phyloP scores from a whole-genome alignment of 1,140 invertebrate species.

The Nebria ingens region DNA sequence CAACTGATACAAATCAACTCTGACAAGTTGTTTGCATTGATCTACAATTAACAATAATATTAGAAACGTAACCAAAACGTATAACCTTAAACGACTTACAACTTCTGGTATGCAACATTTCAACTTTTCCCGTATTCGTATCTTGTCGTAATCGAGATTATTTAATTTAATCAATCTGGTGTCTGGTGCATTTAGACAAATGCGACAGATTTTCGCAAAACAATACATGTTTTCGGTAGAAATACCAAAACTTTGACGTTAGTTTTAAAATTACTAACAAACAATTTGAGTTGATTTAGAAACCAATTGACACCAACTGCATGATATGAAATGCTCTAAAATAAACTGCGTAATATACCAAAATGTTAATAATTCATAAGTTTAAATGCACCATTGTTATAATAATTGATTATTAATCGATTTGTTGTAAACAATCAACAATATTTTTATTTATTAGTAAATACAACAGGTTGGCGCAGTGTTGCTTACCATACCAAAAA shows the following conservation, averaged over 20 bases:
- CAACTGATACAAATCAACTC: not conserved
- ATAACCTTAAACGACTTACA: not conserved
- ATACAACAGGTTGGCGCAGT: no score
- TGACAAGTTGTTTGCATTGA: not conserved
- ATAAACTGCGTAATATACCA: no score
- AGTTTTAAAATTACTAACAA: no score
- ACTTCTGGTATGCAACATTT: not conserved
- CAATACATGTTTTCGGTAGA: slow-evolving; percentile 1
- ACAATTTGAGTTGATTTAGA: no score
- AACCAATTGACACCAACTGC: no score
- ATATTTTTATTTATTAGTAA: no score
- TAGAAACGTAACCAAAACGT: not conserved
- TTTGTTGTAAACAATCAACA: no score
- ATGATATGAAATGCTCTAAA: no score
- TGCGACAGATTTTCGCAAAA: not conserved
- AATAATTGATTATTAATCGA: no score
- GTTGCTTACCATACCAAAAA: no score
- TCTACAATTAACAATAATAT: not conserved
- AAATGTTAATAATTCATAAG: no score
- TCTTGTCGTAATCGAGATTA: not conserved
- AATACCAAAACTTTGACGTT: not conserved
- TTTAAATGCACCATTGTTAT: no score
- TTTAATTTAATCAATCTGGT: not conserved
- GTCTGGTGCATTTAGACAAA: not conserved
- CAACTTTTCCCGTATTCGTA: not conserved